phyloP scores from a whole-genome alignment of 2,113 vertebrate genomes.

The Orycteropus afer region DNA sequence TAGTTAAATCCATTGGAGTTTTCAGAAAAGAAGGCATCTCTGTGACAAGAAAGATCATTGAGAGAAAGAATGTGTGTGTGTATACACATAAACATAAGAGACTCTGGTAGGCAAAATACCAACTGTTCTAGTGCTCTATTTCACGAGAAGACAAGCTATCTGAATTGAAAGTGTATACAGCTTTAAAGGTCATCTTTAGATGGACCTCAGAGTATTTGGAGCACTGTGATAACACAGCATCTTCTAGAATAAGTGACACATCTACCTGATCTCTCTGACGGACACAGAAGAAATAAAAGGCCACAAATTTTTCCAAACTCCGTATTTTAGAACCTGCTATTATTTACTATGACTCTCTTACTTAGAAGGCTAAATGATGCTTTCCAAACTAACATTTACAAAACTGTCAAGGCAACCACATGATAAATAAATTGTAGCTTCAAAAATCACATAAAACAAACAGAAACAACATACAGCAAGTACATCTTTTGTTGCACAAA shows the following conservation, averaged over 20 bases:
- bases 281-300: neutral
- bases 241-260: neutral
- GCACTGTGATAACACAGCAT: neutral
- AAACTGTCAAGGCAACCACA: neutral
- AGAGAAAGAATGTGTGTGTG: neutral
- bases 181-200: neutral
- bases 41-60: slow-evolving; percentile 70
- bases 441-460: neutral
- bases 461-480: neutral
- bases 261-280: neutral
- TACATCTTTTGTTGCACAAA: neutral
- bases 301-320: neutral
- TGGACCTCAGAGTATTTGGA: neutral
- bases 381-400: slow-evolving; percentile 15
- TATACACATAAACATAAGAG: neutral
- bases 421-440: neutral
- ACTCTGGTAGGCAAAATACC: neutral
- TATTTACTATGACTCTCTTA: neutral
- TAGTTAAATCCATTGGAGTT: slow-evolving; percentile 90
- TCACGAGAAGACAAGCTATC: neutral
- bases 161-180: neutral
- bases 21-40: slow-evolving; percentile 91
- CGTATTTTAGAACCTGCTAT: neutral
- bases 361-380: neutral
- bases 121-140: neutral